These are phyloP conservation scores for Bathynomus jamesi DNA, from an alignment of 1,140 invertebrate species.

Conservation along the genomic window DNA sequence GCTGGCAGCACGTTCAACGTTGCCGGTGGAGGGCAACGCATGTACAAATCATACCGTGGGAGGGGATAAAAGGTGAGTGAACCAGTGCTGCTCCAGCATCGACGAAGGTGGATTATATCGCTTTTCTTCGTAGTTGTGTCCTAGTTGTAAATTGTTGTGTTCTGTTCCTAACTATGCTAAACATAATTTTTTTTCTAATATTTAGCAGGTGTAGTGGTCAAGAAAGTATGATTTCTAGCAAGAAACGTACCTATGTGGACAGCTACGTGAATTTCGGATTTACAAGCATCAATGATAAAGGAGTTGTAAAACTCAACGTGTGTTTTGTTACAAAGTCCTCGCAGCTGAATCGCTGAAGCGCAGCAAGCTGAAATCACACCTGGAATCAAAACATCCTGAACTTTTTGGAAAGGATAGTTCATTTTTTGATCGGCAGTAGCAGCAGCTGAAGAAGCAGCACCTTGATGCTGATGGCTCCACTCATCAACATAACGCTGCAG, in stretches of 20 bases:
- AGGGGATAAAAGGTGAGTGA: no score
- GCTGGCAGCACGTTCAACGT: no score
- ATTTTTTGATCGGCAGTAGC: conserved; percentile 6
- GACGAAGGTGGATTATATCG: no score
- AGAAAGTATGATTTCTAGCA: conserved; percentile 24
- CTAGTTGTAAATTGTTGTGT: no score
- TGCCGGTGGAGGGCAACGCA: no score
- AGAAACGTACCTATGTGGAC: conserved; percentile 19
- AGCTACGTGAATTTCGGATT: conserved; percentile 11
- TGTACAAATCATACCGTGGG: no score
- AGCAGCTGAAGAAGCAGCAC: conserved; percentile 6
- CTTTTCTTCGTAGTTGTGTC: no score
- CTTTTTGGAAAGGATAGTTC: conserved; percentile 15
- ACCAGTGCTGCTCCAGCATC: no score
- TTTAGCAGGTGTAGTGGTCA: no score
- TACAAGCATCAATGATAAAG: conserved; percentile 8
- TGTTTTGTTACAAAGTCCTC: neutral
- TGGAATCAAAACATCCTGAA: conserved; percentile 17
- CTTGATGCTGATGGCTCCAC: conserved; percentile 7
- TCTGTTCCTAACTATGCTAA: no score
- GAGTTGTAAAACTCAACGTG: conserved; percentile 14
- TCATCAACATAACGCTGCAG: conserved; percentile 16
- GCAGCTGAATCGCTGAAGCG: conserved; percentile 10
- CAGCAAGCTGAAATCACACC: conserved; percentile 11
- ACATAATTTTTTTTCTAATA: no score